phyloP scores from a whole-genome alignment of 35 echinoderm and acorn worm species.

The Ophioderma brevispina region DNA sequence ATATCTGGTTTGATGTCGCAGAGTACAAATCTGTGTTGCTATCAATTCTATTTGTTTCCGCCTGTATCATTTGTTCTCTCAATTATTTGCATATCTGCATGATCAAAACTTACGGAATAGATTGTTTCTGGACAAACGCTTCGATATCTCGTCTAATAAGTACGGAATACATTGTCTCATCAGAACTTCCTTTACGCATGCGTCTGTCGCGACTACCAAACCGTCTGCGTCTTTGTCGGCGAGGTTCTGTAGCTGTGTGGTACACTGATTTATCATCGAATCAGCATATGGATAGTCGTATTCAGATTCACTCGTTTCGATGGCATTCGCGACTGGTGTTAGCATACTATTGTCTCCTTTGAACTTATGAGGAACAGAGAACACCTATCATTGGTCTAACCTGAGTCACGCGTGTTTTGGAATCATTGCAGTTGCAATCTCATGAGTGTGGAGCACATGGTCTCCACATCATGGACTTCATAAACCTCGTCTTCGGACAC shows the following conservation, averaged over 20 bases:
- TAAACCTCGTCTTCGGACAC: not conserved
- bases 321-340: not conserved
- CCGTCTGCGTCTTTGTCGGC: not conserved
- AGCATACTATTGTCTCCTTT: not conserved
- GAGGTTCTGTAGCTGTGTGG: not conserved
- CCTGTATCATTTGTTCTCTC: not conserved
- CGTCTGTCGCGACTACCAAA: constrained; percentile 6
- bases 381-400: not conserved
- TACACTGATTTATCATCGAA: not conserved
- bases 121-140: not conserved
- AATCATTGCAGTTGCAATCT: not conserved
- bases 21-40: not conserved
- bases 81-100: not conserved
- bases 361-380: not conserved
- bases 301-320: not conserved
- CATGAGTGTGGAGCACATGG: not conserved
- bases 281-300: not conserved
- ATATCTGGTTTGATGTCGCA: not conserved
- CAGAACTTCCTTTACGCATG: not conserved
- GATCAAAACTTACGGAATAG: not conserved
- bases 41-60: not conserved
- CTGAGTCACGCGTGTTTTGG: not conserved
- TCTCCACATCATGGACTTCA: constrained; percentile 2
- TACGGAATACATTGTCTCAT: not conserved
- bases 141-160: not conserved